Percentiles rank a stretch among this genome's conserved stretches.
Conservation (phyloP, 2,113 vertebrate species). For the Brienomyrus longianalis region DNA sequence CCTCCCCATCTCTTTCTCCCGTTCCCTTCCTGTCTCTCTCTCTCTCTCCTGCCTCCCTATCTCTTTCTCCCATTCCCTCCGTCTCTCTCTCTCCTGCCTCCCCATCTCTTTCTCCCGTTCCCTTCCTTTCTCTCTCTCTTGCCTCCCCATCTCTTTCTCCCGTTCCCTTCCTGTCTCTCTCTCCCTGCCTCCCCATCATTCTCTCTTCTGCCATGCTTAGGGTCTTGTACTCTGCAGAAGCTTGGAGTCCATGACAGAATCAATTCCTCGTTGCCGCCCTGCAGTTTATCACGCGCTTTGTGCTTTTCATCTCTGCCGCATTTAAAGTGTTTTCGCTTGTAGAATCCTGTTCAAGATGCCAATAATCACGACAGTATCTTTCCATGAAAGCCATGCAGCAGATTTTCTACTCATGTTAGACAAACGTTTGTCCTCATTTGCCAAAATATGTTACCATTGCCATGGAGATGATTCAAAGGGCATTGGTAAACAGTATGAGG, state of each 20-base stretch:
- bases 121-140: not conserved
- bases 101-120: not conserved
- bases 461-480: not conserved
- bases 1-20: too few species aligned
- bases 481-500: not conserved
- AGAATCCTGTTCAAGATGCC: not conserved
- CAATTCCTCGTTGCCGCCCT: not conserved
- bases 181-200: not conserved
- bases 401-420: not conserved
- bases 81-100: too few species aligned
- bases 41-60: too few species aligned
- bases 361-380: not conserved
- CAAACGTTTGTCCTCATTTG: not conserved
- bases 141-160: not conserved
- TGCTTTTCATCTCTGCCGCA: not conserved
- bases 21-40: too few species aligned
- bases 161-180: not conserved
- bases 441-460: not conserved
- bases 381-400: not conserved
- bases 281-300: not conserved
- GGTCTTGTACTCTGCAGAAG: not conserved
- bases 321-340: not conserved
- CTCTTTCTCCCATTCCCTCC: too few species aligned
- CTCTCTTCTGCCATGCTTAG: not conserved
- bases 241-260: not conserved